Conservation (phyloP, 1,140 invertebrate genomes). For the Ceratitis capitata region DNA sequence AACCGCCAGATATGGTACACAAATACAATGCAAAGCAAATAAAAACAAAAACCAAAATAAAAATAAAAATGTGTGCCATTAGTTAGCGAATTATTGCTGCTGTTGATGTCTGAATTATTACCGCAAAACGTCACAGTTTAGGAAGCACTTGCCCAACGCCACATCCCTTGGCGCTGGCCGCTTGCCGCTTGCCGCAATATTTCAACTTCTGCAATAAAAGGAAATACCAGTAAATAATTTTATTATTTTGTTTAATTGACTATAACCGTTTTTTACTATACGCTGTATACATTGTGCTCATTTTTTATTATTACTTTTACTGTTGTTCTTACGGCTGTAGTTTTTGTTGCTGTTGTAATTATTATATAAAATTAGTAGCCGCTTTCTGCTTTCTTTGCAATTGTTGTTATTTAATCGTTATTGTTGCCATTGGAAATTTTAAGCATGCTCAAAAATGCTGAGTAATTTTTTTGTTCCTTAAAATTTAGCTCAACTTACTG, state of each 20-base stretch:
- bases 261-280: constrained; percentile 57
- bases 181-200: neutral
- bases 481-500: neutral
- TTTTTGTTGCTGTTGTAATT: constrained; percentile 10
- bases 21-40: neutral
- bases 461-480: neutral
- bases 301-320: neutral
- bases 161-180: neutral
- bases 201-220: neutral
- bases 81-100: constrained; percentile 21
- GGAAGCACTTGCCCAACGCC: neutral
- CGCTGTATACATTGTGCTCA: constrained; percentile 31
- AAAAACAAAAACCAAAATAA: neutral
- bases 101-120: constrained; percentile 16
- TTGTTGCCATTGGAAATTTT: neutral
- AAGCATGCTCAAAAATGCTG: too few relatives aligned
- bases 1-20: neutral
- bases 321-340: neutral
- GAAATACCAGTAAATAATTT: constrained; percentile 45
- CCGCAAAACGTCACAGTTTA: constrained; percentile 20
- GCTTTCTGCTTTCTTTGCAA: neutral
- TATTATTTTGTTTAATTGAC: constrained; percentile 62
- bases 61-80: constrained; percentile 11
- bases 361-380: neutral
- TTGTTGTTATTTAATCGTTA: neutral